Base-by-base conservation (phyloP, 2,113 vertebrate species). In the Rissa tridactyla region DNA sequence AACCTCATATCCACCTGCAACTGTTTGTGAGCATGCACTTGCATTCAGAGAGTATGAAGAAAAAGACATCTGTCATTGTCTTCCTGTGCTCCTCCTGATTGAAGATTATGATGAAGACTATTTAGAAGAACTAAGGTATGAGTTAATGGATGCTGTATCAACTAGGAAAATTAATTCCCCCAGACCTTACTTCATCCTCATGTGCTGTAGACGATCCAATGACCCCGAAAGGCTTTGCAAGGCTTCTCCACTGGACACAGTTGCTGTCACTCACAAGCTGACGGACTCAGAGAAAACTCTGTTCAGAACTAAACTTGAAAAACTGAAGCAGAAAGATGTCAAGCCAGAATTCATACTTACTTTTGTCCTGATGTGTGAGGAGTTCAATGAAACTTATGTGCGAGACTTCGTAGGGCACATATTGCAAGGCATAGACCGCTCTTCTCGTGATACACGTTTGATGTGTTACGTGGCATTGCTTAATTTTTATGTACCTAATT, bases 91-190 rank as follows among this genome's bases (percentile, higher is more conserved):
- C 18, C 97, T 99, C 58, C 95, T 99, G 22, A 91, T 96, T 2
- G 99, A 99, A 86, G 98, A 99, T 87, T 97, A 98, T 2, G 98
- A 98, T 15, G 98, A 98, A 19, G 98, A 99, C 25, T 98, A 98
- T 40, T 72, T 98, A 6, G 98, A 98, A 58, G 98, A 98, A 38
- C 92, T 99, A 52, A 97, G 44, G 51, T 77, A 92, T 87, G 96
- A 98, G 49, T 57, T 99, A 68, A 96, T 95, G n/a, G 95, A 97
- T 77, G 98, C 98, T 15, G 80, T 97, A 49, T 42, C 94, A 70
- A 94, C 58, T 26, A 98, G 98, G 36, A 98, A 93, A 82, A 97
- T 98, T n/a, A 96, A 86, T 15, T 87, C 65, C 61, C 79, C 85
- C 30, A 98, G 96, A 7, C 94, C 86, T 0, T 98, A 98, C 58